Percentiles rank a stretch among this genome's conserved stretches.
These are phyloP conservation scores for Agrochola lota DNA, from an alignment of 2,888 invertebrate genomes.

Conservation along the genomic window DNA sequence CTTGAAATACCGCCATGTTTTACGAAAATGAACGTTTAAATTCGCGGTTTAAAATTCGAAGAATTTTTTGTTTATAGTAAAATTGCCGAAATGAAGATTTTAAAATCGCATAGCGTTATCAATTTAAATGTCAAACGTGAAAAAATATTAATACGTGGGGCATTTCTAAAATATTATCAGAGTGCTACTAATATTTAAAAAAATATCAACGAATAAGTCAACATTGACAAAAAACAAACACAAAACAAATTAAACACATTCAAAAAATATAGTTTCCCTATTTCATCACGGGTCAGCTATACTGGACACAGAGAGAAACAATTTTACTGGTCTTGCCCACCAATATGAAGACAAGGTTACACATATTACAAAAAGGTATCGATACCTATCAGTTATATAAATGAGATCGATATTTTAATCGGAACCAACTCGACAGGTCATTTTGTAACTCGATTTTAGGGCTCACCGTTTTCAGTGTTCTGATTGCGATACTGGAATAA, in stretches of 20 bases:
- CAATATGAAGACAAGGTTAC: constrained; percentile 18
- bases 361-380: constrained; percentile 48
- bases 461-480: constrained; percentile 41
- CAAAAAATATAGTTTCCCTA: not conserved
- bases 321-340: too few species aligned
- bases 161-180: not conserved
- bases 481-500: constrained; percentile 44
- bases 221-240: too few species aligned
- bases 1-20: constrained; percentile 44
- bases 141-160: not conserved
- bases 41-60: constrained; percentile 51
- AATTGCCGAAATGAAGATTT: constrained; percentile 21
- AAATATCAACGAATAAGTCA: not conserved
- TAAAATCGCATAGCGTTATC: not conserved
- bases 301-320: not conserved
- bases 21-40: constrained; percentile 32
- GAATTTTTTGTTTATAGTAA: constrained; percentile 36
- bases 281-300: not conserved
- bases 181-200: not conserved
- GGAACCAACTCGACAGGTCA: constrained; percentile 56
- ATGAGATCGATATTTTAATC: constrained; percentile 68
- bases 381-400: constrained; percentile 59
- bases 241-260: too few species aligned
- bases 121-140: not conserved
- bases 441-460: constrained; percentile 59